Conservation (phyloP, 2,797 vertebrate species). For the Periparus ater region DNA sequence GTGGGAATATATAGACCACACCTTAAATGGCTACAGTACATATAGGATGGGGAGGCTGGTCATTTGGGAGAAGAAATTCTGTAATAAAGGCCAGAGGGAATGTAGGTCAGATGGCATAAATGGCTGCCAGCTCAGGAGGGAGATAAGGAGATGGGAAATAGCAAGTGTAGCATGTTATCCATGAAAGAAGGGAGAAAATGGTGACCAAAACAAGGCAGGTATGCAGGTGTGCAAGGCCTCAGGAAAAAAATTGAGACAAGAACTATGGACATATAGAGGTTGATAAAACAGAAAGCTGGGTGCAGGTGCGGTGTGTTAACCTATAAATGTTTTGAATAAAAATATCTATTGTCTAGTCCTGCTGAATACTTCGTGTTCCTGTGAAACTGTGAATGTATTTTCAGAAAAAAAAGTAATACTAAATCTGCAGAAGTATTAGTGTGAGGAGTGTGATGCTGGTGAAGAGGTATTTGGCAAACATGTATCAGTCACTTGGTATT, state of each 20-base stretch:
- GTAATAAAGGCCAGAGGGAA: not conserved
- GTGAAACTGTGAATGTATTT: not conserved
- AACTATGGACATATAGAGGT: not conserved
- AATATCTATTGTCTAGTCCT: not conserved
- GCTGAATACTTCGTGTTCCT: not conserved
- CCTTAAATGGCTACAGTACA: not conserved
- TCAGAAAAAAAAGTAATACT: not conserved
- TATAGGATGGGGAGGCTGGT: not conserved
- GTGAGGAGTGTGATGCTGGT: not conserved
- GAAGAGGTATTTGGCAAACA: not conserved
- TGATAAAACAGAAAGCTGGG: not conserved
- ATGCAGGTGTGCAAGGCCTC: not conserved
- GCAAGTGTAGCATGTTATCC: not conserved
- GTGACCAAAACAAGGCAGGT: not conserved
- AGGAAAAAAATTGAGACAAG: not conserved
- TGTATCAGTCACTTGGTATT: not conserved
- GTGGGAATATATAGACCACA: not conserved
- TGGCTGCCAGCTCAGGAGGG: not conserved
- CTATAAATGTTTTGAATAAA: not conserved
- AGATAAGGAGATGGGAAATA: not conserved
- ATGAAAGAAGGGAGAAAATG: not conserved
- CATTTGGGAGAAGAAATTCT: not conserved
- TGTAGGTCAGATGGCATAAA: not conserved
- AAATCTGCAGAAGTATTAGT: not conserved
- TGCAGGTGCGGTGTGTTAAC: not conserved